These are phyloP conservation scores for Phymastichus coffea DNA, from an alignment of 1,140 invertebrate species.

Conservation along the genomic window DNA sequence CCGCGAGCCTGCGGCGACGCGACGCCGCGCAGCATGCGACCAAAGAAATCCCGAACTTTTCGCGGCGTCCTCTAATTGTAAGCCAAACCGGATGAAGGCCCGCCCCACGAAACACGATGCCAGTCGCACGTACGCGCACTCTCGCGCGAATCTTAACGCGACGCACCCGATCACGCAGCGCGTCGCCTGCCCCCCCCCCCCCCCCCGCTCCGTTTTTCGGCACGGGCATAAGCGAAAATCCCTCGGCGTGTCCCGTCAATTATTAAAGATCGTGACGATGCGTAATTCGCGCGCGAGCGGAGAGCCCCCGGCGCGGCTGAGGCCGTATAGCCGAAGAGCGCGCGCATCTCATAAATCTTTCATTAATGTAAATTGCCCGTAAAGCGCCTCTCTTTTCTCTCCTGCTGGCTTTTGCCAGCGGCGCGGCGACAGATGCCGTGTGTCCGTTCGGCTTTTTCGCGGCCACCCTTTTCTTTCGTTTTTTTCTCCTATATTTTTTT, in stretches of 20 bases:
- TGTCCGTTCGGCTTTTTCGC: too few species aligned
- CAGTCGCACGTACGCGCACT: too few species aligned
- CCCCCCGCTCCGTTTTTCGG: neutral
- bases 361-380: constrained; percentile 30
- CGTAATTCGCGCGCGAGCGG: constrained; percentile 17
- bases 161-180: constrained; percentile 11
- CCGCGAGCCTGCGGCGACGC: too few species aligned
- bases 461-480: neutral
- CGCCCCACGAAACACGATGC: too few species aligned
- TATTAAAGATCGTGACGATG: constrained; percentile 24
- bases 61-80: too few species aligned
- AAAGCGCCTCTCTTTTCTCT: constrained; percentile 2
- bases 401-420: neutral
- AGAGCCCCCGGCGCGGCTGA: neutral
- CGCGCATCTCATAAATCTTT: constrained; percentile 26
- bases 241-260: too few species aligned
- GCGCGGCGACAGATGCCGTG: neutral
- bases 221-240: too few species aligned
- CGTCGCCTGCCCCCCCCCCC: neutral
- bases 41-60: too few species aligned
- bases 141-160: constrained; percentile 28
- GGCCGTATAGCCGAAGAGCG: neutral
- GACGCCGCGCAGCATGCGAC: constrained; percentile 17
- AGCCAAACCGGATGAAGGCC: too few species aligned
- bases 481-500: too few species aligned